Base-by-base conservation (phyloP, 2,888 invertebrate genomes). In the Brachyptera putata region DNA sequence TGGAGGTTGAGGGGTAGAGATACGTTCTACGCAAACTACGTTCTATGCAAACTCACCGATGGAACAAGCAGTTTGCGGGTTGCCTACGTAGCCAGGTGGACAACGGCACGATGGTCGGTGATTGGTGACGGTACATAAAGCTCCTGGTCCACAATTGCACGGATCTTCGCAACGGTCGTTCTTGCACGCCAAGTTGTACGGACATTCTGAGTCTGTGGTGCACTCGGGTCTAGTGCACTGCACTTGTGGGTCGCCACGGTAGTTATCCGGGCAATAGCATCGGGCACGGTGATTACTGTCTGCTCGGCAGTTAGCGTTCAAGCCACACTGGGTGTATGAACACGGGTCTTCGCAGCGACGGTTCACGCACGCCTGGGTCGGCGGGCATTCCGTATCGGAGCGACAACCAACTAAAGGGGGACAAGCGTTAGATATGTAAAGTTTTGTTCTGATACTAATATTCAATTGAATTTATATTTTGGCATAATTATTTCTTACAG, bases 281-380 rank as follows among this genome's bases (percentile, higher is more conserved):
- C 86, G 80, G 1, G 89, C 87, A 64, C 82, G 82, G 73, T 94
- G 94, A 62, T 87, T 87, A 25, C 80, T 80, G 68, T 89, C 87
- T 0, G 87, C 80, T 55, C 83, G 79, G 69, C 93, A 94, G 26
- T 84, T 76, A n/a, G 93, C 91, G 64, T 89, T 87, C 0, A 75
- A 66, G 18, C 93, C 93, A 69, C 94, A 94, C 57, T 88, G 89
- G 0, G 89, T 85, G 67, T 85, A 85, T 1, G 81, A 75, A 68
- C 93, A 94, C 1, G 91, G 87, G 72, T 91, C 86, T 11, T 85
- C 77, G 71, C 94, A 94, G 69, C 89, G 84, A 62, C 85, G 83
- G 69, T 91, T 87, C 66, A 92, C 82, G 70, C 94, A 94, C 22
- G 89, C 87, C 74, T 91, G 86, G 46, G 84, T 85, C 56, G 87